Conservation (phyloP, 92 coral and sea anemone species). For the Palythoa grandiflora region DNA sequence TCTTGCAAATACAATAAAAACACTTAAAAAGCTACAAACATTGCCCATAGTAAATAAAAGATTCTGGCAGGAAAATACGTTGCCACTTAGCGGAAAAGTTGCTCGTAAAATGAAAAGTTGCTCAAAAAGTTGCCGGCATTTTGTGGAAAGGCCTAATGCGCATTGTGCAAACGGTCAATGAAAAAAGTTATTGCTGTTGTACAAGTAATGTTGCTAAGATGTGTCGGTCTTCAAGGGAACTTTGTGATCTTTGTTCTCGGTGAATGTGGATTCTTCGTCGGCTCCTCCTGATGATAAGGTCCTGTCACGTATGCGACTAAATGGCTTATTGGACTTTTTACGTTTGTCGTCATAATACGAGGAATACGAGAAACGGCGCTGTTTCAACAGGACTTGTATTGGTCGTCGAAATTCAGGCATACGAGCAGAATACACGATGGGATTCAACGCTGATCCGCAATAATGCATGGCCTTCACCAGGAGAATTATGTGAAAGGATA, state of each 20-base stretch:
- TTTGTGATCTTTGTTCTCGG: constrained; percentile 4
- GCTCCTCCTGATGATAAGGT: constrained; percentile 27
- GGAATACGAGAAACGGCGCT: constrained; percentile 70
- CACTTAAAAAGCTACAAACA: too few relatives aligned
- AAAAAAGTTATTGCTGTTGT: neutral
- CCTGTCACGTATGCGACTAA: constrained; percentile 33
- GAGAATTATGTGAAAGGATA: constrained; percentile 59
- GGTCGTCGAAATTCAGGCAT: constrained; percentile 88
- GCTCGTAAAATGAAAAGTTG: too few relatives aligned
- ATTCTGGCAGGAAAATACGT: too few relatives aligned
- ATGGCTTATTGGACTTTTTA: constrained; percentile 36
- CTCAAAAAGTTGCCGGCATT: too few relatives aligned
- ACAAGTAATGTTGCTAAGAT: neutral
- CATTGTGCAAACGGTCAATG: too few relatives aligned
- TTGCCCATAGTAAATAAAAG: too few relatives aligned
- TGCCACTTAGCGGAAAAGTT: too few relatives aligned
- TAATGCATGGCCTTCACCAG: constrained; percentile 79
- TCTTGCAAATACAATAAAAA: too few relatives aligned
- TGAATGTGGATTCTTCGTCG: constrained; percentile 37
- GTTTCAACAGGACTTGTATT: constrained; percentile 56
- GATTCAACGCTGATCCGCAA: constrained; percentile 80
- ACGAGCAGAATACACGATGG: constrained; percentile 82
- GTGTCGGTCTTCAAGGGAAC: neutral
- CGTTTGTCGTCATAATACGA: constrained; percentile 58
- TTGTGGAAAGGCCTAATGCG: too few relatives aligned